A percentile compares a stretch with the other conserved stretches of the same genome.
Conservation (phyloP, 2,797 vertebrate species). For the Neosilurus mollespiculum region DNA sequence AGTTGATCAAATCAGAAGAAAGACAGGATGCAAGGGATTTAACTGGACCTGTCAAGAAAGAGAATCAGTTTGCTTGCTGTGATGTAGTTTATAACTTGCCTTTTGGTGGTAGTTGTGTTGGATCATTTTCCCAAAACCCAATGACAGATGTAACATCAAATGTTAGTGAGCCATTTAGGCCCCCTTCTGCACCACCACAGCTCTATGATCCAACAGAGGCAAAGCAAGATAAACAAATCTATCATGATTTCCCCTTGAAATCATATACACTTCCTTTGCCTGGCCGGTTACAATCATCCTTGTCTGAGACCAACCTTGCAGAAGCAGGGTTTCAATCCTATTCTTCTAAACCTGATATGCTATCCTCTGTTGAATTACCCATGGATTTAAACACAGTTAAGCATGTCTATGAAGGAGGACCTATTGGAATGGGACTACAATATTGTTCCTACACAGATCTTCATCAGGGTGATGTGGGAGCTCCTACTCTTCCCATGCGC, state of each 20-base stretch:
- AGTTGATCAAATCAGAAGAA: constrained; percentile 85
- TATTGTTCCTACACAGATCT: constrained; percentile 97
- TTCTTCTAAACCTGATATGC: constrained; percentile 80
- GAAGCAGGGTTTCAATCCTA: constrained; percentile 86
- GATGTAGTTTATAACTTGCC: constrained; percentile 96
- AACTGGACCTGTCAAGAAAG: constrained; percentile 84
- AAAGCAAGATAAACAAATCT: constrained; percentile 76
- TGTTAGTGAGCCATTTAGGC: constrained; percentile 65
- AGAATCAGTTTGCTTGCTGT: constrained; percentile 91
- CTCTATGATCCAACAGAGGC: constrained; percentile 79
- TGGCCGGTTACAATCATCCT: constrained; percentile 89
- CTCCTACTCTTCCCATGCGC: constrained; percentile 85
- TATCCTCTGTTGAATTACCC: constrained; percentile 76
- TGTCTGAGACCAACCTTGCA: constrained; percentile 95
- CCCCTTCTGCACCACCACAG: constrained; percentile 71
- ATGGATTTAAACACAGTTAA: constrained; percentile 88
- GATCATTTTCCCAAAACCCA: constrained; percentile 76
- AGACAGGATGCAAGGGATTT: constrained; percentile 84
- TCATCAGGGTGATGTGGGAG: constrained; percentile 82
- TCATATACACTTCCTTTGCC: constrained; percentile 81
- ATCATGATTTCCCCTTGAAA: constrained; percentile 82
- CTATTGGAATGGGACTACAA: constrained; percentile 84
- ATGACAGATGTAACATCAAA: constrained; percentile 79
- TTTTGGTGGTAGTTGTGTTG: constrained; percentile 87
- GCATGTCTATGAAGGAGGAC: constrained; percentile 86